Percentiles rank a stretch among this genome's conserved stretches.
Conservation (phyloP, 2,797 vertebrate species). For the Myioborus miniatus region DNA sequence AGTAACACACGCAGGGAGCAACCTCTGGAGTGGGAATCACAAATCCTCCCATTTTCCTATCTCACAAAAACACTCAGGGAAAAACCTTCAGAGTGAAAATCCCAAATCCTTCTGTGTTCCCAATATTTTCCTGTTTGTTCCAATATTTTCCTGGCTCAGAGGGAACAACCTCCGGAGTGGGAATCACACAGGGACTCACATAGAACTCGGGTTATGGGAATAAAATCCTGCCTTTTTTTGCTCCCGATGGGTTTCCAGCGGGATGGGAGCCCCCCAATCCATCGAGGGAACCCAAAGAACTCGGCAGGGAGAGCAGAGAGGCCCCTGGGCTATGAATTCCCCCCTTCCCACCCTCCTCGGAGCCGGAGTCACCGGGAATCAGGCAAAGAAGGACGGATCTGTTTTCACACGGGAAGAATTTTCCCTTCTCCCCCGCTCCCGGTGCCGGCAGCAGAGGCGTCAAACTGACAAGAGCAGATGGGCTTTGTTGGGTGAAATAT, state of each 20-base stretch:
- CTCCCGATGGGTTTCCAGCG: background rate
- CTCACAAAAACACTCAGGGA: background rate
- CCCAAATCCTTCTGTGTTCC: background rate
- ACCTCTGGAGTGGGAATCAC: too few species aligned
- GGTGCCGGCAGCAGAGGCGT: background rate
- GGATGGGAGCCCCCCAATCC: background rate
- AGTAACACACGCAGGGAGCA: too few species aligned
- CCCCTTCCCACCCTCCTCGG: background rate
- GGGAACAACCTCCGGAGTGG: background rate
- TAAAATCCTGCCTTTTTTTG: background rate
- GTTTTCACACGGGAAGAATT: conserved; percentile 65
- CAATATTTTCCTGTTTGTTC: background rate
- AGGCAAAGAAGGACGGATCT: conserved; percentile 23
- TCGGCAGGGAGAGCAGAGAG: background rate
- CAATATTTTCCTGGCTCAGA: background rate
- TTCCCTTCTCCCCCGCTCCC: background rate
- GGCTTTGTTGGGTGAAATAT: conserved; percentile 35
- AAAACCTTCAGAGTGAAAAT: background rate
- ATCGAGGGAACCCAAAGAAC: fast-evolving
- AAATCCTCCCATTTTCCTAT: background rate
- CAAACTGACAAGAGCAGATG: conserved; percentile 78
- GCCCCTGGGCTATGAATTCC: background rate
- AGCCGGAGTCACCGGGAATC: background rate
- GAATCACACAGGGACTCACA: fast-evolving
- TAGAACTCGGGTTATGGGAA: background rate